Evolutionary conservation across 2,113 vertebrate species (phyloP), one percentile per base, ranked within the genome.

Genomic region (Rhodinocichla rosea): DNA sequence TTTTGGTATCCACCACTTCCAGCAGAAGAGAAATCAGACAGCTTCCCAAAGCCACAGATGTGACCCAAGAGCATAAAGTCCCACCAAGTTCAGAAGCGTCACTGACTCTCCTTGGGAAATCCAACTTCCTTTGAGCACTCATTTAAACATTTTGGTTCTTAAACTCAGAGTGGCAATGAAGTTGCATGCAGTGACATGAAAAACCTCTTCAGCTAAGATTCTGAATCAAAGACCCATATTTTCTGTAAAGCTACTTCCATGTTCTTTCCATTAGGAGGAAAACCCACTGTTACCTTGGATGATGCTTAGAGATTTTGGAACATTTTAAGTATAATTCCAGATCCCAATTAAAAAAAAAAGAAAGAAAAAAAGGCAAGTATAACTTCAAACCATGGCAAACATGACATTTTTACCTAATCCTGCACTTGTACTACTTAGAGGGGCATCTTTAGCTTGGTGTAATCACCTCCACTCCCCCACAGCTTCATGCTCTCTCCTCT

Each of bases 161-260:
- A 94, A 92, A 76, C 85, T 91, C 60, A 90, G 94, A 96, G 91
- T 94, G 92, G 83, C 92, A 93, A 62, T 63, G 91, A 93, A 92
- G 86, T 81, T 90, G 88, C 94, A 93, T 86, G 89, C 84, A 94
- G 86, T 93, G 91, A 92, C 90, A 75, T 40, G 69, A 94, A 81
- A 94, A 95, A 79, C 89, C 33, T 89, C 86, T 93, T 81, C 35
- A 81, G 70, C 89, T 84, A 35, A 60, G 45, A 60, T 59, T 95
- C 76, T 49, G 71, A 96, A 94, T 92, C 83, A 90, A 88, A 88
- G 52, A 68, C 53, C 60, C 49, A 9, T 45, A 35, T 88, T 90
- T 91, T 94, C 83, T 75, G 32, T 80, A 88, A 95, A 93, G 90
- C 94, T 95, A 86, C 90, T 96, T 95, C 95, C 93, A 94, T 95